phyloP scores from a whole-genome alignment of 2,113 vertebrate species.

The Coturnix japonica region DNA sequence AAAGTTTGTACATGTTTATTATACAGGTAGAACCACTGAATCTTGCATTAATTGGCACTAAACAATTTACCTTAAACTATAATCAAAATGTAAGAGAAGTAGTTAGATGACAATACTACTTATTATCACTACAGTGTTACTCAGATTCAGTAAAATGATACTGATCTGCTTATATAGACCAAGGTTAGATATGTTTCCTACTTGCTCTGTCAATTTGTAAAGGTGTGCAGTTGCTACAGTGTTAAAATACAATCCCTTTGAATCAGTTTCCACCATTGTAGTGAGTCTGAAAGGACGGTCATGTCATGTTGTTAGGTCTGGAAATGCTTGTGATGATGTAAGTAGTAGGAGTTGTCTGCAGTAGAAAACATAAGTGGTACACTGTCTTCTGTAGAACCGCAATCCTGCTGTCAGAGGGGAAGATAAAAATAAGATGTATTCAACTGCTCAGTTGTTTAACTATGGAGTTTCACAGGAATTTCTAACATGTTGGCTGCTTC shows the following conservation, averaged over 20 bases:
- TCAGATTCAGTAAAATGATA: neutral
- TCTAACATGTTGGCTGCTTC: slow-evolving; percentile 19
- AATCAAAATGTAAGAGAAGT: neutral
- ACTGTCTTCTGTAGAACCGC: slow-evolving; percentile 4
- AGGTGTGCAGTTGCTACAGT: neutral
- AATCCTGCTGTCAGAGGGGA: slow-evolving; percentile 24
- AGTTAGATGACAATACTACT: neutral
- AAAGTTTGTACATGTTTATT: neutral
- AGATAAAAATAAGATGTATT: neutral
- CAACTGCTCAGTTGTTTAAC: neutral
- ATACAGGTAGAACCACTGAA: neutral
- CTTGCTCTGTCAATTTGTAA: slow-evolving; percentile 34
- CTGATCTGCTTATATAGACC: neutral
- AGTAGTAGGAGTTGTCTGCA: neutral
- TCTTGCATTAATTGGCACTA: neutral
- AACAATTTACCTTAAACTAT: neutral
- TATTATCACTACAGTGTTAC: neutral
- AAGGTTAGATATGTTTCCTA: slow-evolving; percentile 20
- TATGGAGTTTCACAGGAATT: neutral
- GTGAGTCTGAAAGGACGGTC: slow-evolving; percentile 54
- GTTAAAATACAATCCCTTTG: too few relatives aligned
- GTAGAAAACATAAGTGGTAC: neutral
- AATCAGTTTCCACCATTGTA: neutral
- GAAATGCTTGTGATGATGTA: slow-evolving; percentile 19
- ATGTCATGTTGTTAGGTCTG: neutral